Evolutionary conservation across 2,797 vertebrate species (phyloP).

Genomic region (Garrulus glandarius): DNA sequence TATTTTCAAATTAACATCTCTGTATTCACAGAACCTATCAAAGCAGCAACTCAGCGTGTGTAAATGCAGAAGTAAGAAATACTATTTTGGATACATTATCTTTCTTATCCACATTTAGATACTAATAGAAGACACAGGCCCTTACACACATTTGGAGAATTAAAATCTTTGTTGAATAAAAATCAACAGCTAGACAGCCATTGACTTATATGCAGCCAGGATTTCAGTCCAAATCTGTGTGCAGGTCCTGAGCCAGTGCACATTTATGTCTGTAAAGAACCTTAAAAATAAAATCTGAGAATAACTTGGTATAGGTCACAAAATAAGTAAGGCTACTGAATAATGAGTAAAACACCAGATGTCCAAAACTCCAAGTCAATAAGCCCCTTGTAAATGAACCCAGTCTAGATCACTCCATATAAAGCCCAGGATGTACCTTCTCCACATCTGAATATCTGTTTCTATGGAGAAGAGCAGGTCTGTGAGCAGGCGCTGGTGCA

Average conservation of each 20-base stretch:
- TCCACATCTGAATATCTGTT: constrained; percentile 98
- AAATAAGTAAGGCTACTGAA: not conserved
- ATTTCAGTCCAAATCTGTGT: not conserved
- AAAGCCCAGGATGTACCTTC: constrained; percentile 81
- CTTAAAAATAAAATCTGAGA: not conserved
- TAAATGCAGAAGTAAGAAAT: not conserved
- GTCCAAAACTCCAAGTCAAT: not conserved
- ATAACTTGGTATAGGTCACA: not conserved
- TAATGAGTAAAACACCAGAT: not conserved
- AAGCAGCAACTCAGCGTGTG: not conserved
- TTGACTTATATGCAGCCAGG: not conserved
- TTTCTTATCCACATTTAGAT: not conserved
- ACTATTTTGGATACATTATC: not conserved
- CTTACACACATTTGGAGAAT: not conserved
- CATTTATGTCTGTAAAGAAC: not conserved
- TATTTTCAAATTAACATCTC: not conserved
- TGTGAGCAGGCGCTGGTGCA: constrained; percentile 96
- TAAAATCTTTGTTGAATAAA: not conserved
- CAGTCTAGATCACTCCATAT: not conserved
- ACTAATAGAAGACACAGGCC: not conserved
- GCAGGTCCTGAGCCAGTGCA: not conserved
- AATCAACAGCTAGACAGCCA: not conserved
- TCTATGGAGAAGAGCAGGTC: constrained; percentile 97
- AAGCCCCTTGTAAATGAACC: accelerated
- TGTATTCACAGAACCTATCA: not conserved